Percentiles rank a stretch among this genome's conserved stretches.
phyloP scores from a whole-genome alignment of 1,140 invertebrate species.

The Dendroctonus valens region DNA sequence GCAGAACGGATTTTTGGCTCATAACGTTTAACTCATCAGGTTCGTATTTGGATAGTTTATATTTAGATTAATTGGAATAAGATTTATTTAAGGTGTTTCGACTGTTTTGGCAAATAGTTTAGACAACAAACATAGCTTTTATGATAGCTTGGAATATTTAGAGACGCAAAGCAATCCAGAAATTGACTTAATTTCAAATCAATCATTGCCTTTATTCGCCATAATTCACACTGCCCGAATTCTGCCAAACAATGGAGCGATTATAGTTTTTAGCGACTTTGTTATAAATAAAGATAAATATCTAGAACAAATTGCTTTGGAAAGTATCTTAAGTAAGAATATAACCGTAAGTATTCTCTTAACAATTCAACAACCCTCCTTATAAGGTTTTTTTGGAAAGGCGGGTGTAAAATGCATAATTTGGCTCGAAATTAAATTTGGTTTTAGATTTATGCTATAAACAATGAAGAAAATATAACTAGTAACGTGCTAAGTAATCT shows the following conservation, averaged over 20 bases:
- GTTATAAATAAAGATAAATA: slow-evolving; percentile 28
- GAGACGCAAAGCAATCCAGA: slow-evolving; percentile 3
- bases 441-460: slow-evolving; percentile 19
- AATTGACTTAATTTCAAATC: slow-evolving; percentile 1
- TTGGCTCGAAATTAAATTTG: too few species aligned
- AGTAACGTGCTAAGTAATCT: slow-evolving; percentile 8
- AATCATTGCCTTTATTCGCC: slow-evolving; percentile 34
- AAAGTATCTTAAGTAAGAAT: slow-evolving; percentile 25
- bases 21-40: slow-evolving; percentile 43
- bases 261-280: slow-evolving; percentile 35
- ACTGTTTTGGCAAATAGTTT: slow-evolving; percentile 25
- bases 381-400: too few species aligned
- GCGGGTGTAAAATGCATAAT: neutral
- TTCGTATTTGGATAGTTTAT: slow-evolving; percentile 20
- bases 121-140: slow-evolving; percentile 19
- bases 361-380: too few species aligned
- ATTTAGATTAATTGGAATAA: slow-evolving; percentile 1
- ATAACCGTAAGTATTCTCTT: slow-evolving; percentile 20
- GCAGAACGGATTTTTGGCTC: slow-evolving; percentile 34
- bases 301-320: slow-evolving; percentile 33
- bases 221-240: slow-evolving; percentile 37
- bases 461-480: slow-evolving; percentile 1
- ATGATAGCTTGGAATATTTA: slow-evolving; percentile 7
- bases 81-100: slow-evolving; percentile 28
- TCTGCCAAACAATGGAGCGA: slow-evolving; percentile 26